Evolutionary conservation across 30 jellyfish, hydroid and myxozoan species (phyloP).

Genomic region (Morbakka virulenta): DNA sequence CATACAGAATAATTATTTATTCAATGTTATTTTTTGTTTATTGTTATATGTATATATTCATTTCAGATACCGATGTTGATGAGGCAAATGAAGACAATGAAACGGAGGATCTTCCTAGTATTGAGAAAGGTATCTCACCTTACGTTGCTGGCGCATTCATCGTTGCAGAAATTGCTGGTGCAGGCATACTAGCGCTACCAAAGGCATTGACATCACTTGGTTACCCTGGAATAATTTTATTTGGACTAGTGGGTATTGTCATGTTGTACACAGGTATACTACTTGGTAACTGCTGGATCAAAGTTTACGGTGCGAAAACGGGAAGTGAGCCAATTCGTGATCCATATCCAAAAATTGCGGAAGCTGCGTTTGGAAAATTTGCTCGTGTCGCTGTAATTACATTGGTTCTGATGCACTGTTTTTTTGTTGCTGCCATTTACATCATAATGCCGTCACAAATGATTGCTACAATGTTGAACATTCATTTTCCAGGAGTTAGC

Average conservation of each 20-base stretch:
- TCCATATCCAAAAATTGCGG: slow-evolving; percentile 52
- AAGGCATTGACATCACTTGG: slow-evolving; percentile 21
- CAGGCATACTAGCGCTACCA: slow-evolving; percentile 54
- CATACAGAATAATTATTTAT: no score
- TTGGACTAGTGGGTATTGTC: slow-evolving; percentile 12
- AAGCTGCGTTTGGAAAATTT: slow-evolving; percentile 18
- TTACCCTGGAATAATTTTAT: slow-evolving; percentile 19
- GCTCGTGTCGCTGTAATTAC: slow-evolving; percentile 20
- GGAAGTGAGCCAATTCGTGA: slow-evolving; percentile 39
- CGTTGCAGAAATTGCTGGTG: slow-evolving; percentile 54
- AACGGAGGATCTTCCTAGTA: no score
- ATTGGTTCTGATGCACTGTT: slow-evolving; percentile 1
- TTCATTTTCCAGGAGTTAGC: slow-evolving; percentile 22
- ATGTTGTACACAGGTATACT: slow-evolving; percentile 37
- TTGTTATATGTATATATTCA: no score
- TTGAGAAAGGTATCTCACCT: no score
- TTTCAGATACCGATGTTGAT: no score
- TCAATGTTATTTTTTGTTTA: no score
- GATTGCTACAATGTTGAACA: slow-evolving; percentile 2
- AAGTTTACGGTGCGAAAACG: not conserved
- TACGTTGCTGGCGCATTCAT: slow-evolving; percentile 55
- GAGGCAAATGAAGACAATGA: no score
- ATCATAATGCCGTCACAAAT: slow-evolving; percentile 24
- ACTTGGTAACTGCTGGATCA: slow-evolving; percentile 47
- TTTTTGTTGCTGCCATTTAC: slow-evolving; percentile 34